These are phyloP conservation scores for Strigops habroptila DNA, from an alignment of 2,113 vertebrate species.

Conservation along the genomic window DNA sequence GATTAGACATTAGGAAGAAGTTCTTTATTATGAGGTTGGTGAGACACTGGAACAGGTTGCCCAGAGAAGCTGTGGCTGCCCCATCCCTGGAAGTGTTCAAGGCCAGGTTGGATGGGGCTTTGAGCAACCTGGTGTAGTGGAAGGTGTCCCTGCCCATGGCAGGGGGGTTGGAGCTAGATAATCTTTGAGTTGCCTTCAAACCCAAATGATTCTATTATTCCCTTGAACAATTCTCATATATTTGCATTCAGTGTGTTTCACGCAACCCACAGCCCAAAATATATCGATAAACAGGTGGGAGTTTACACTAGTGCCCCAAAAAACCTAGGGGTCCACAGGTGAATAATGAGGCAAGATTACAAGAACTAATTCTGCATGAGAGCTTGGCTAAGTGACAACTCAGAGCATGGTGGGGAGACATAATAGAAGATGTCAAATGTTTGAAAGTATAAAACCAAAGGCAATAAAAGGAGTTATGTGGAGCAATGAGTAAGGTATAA, in stretches of 20 bases:
- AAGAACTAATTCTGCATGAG: not conserved
- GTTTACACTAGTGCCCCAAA: not conserved
- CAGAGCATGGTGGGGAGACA: not conserved
- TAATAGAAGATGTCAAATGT: not conserved
- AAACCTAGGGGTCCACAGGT: not conserved
- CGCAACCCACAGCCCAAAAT: not conserved
- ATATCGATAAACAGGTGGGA: not conserved
- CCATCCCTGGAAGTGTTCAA: not conserved
- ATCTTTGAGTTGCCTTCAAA: not conserved
- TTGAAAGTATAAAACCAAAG: not conserved
- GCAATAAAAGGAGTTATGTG: not conserved
- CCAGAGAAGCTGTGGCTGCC: not conserved
- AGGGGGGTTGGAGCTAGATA: not conserved
- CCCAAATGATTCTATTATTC: not conserved
- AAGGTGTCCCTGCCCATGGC: not conserved
- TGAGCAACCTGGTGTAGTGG: not conserved
- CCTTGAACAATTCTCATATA: not conserved
- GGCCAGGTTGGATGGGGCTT: not conserved
- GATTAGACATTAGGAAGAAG: not conserved
- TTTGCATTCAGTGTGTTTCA: rapidly evolving
- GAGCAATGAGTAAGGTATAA: not conserved
- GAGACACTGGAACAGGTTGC: not conserved
- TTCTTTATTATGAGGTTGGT: not conserved
- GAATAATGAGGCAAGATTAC: not conserved
- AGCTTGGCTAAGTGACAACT: not conserved